phyloP scores from a whole-genome alignment of 1,140 invertebrate species.

The Polypedilum vanderplanki region DNA sequence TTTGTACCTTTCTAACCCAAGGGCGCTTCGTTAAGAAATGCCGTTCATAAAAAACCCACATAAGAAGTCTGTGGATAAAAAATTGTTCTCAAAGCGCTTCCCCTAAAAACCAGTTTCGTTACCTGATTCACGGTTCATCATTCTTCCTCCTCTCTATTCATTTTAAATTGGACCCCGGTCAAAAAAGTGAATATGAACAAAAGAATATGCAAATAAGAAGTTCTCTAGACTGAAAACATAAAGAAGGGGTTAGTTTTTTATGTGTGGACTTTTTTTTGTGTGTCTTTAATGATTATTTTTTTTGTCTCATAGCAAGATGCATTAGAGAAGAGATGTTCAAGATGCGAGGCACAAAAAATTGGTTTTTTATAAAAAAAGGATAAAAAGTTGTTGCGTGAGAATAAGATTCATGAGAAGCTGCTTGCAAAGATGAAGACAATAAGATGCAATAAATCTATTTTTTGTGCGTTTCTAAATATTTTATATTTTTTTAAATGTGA shows the following conservation, averaged over 20 bases:
- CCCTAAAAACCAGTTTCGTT: conserved; percentile 24
- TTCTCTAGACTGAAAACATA: neutral
- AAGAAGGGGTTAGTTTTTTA: conserved; percentile 25
- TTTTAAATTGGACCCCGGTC: conserved; percentile 11
- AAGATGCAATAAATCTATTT: conserved; percentile 14
- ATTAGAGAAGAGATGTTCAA: neutral
- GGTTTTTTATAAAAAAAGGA: neutral
- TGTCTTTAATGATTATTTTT: conserved; percentile 12
- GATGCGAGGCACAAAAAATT: no score
- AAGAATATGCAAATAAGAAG: conserved; percentile 20
- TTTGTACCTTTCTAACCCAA: neutral
- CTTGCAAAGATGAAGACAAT: conserved; percentile 1
- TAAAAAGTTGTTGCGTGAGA: conserved; percentile 23
- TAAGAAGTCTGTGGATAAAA: conserved; percentile 16
- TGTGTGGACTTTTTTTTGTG: conserved; percentile 25
- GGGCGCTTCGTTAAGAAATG: neutral
- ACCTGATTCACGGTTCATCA: conserved; percentile 24
- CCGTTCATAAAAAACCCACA: conserved; percentile 15
- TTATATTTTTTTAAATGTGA: neutral
- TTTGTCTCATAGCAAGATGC: neutral
- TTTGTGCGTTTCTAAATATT: neutral
- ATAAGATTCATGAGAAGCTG: neutral
- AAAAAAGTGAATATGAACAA: conserved; percentile 22
- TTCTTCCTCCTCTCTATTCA: neutral
- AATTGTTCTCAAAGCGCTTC: neutral